Evolutionary conservation across 2,113 vertebrate genomes (phyloP).

Genomic region (Nothoprocta pentlandii): DNA sequence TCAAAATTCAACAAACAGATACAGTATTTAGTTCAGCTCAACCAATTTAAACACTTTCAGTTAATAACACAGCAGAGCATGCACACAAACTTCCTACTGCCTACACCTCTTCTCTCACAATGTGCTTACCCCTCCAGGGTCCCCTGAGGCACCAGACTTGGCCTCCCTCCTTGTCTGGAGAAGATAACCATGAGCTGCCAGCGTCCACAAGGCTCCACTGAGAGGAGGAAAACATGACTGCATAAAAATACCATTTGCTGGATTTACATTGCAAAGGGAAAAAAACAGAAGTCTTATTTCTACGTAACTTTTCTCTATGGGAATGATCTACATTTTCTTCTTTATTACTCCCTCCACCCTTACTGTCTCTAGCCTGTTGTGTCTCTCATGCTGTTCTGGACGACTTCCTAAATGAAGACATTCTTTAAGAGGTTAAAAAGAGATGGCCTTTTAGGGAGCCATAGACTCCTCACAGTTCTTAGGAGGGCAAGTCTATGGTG

Average conservation of each 20-base stretch:
- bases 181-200: not conserved
- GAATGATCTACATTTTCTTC: not conserved
- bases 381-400: not conserved
- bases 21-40: not conserved
- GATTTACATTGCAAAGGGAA: not conserved
- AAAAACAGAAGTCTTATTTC: not conserved
- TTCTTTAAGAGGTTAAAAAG: not conserved
- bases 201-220: not conserved
- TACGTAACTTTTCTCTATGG: not conserved
- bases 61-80: not conserved
- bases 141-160: not conserved
- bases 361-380: not conserved
- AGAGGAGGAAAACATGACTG: not conserved
- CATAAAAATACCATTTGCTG: no score
- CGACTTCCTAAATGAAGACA: not conserved
- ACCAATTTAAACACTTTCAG: not conserved
- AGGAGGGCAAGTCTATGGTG: not conserved
- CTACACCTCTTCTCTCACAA: not conserved
- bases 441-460: not conserved
- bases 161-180: not conserved
- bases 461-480: not conserved
- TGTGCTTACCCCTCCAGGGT: not conserved
- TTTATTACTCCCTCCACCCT: not conserved
- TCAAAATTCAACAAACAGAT: not conserved
- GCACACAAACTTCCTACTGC: not conserved